Evolutionary conservation across 2,113 vertebrate species (phyloP).

Genomic region (Butorides virescens): DNA sequence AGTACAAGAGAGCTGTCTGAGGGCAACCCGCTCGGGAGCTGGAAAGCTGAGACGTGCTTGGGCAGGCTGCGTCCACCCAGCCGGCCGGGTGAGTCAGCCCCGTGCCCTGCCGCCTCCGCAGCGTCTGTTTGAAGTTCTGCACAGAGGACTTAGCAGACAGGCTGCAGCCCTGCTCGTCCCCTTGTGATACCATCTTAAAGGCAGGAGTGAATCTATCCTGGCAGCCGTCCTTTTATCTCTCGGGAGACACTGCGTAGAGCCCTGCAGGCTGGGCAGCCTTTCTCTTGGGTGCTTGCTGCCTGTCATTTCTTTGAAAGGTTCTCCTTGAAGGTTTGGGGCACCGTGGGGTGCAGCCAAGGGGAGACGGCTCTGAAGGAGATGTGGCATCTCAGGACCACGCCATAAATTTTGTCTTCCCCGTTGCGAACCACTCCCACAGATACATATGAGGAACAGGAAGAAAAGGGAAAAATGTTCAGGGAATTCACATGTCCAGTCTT

Average conservation of each 20-base stretch:
- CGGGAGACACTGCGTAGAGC: not conserved
- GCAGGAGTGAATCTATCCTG: not conserved
- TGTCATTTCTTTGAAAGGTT: not conserved
- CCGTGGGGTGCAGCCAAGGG: not conserved
- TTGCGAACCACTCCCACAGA: not conserved
- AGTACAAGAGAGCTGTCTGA: not conserved
- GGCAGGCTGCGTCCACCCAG: not conserved
- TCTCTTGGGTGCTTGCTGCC: not conserved
- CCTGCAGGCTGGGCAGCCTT: conserved; percentile 28
- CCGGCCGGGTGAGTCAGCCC: conserved; percentile 1
- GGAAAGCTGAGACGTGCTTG: not conserved
- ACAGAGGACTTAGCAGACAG: not conserved
- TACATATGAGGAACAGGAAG: not conserved
- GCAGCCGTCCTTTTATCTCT: conserved; percentile 36
- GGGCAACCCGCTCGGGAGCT: not conserved
- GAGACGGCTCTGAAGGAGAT: not conserved
- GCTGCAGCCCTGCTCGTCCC: conserved; percentile 10
- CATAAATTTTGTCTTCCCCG: not conserved
- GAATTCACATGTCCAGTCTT: not conserved
- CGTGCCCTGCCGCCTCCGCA: not conserved
- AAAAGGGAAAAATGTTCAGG: not conserved
- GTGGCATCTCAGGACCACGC: not conserved
- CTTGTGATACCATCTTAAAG: conserved; percentile 40
- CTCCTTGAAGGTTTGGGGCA: not conserved
- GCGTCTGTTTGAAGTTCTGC: conserved; percentile 22